Percentiles rank a stretch among this genome's conserved stretches.
These are phyloP conservation scores for Cenopis cana DNA, from an alignment of 2,888 invertebrate genomes.

Conservation along the genomic window DNA sequence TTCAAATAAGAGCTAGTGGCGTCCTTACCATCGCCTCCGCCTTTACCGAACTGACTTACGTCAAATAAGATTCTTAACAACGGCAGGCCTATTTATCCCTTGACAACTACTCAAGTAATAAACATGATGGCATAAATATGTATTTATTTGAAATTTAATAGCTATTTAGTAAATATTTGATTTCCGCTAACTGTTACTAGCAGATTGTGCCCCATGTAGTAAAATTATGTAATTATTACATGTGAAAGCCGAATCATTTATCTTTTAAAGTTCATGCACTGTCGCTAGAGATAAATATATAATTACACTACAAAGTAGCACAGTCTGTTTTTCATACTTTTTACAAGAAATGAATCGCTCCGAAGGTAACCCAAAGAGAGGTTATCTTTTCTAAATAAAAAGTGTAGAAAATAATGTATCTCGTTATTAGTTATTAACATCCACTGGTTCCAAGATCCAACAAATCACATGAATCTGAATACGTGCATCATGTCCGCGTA, in stretches of 20 bases:
- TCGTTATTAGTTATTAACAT: constrained; percentile 37
- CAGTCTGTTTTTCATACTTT: constrained; percentile 7
- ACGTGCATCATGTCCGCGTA: constrained; percentile 21
- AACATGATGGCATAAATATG: constrained; percentile 39
- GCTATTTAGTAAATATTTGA: constrained; percentile 39
- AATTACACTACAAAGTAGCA: constrained; percentile 11
- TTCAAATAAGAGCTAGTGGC: constrained; percentile 47
- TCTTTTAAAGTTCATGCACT: background rate
- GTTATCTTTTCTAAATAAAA: constrained; percentile 16
- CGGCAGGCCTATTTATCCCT: constrained; percentile 27
- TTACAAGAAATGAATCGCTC: constrained; percentile 10
- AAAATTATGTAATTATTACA: constrained; percentile 10
- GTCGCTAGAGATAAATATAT: constrained; percentile 2
- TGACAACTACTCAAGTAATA: constrained; percentile 41
- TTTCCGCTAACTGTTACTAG: constrained; percentile 39
- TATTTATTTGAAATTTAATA: constrained; percentile 41
- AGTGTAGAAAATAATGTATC: constrained; percentile 21
- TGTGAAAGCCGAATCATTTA: background rate
- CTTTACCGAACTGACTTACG: constrained; percentile 8
- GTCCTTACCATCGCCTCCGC: constrained; percentile 15
- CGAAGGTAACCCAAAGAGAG: constrained; percentile 4
- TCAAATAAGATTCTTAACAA: constrained; percentile 26
- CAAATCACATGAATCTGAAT: constrained; percentile 21
- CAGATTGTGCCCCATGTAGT: constrained; percentile 1
- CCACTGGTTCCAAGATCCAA: constrained; percentile 32